These are phyloP conservation scores for Tetropium fuscum DNA, from an alignment of 2,888 invertebrate genomes.

Conservation along the genomic window DNA sequence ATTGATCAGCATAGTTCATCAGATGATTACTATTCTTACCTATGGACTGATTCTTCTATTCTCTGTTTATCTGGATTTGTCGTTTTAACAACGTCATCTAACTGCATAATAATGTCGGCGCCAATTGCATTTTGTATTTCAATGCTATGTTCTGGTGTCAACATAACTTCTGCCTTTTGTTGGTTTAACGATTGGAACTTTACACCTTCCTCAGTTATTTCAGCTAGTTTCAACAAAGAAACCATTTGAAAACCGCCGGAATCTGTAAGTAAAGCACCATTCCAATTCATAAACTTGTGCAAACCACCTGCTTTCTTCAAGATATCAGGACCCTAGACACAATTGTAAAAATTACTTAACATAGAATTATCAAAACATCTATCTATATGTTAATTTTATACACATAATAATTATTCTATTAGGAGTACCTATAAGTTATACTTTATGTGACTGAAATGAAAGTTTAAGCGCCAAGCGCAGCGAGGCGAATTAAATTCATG, in stretches of 20 bases:
- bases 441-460: too few species aligned
- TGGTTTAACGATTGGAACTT: slow-evolving; percentile 94
- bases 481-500: too few species aligned
- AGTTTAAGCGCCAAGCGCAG: too few species aligned
- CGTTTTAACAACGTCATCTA: slow-evolving; percentile 97
- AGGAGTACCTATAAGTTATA: too few species aligned
- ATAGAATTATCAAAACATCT: too few species aligned
- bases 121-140: slow-evolving; percentile 95
- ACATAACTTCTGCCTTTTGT: slow-evolving; percentile 81
- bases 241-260: slow-evolving; percentile 99
- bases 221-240: slow-evolving; percentile 91
- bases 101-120: slow-evolving; percentile 98
- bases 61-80: slow-evolving; percentile 85
- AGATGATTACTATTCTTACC: too few species aligned
- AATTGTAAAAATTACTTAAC: too few species aligned
- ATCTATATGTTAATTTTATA: neutral
- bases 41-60: slow-evolving; percentile 91
- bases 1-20: too few species aligned
- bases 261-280: slow-evolving; percentile 90
- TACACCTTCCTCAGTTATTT: slow-evolving; percentile 96
- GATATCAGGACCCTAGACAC: slow-evolving; percentile 79
- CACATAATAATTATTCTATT: too few species aligned
- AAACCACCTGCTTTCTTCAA: slow-evolving; percentile 90
- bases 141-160: slow-evolving; percentile 97
- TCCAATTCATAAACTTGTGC: slow-evolving; percentile 99